Base-by-base conservation (phyloP, 2,797 vertebrate species). In the Liparis tanakae region DNA sequence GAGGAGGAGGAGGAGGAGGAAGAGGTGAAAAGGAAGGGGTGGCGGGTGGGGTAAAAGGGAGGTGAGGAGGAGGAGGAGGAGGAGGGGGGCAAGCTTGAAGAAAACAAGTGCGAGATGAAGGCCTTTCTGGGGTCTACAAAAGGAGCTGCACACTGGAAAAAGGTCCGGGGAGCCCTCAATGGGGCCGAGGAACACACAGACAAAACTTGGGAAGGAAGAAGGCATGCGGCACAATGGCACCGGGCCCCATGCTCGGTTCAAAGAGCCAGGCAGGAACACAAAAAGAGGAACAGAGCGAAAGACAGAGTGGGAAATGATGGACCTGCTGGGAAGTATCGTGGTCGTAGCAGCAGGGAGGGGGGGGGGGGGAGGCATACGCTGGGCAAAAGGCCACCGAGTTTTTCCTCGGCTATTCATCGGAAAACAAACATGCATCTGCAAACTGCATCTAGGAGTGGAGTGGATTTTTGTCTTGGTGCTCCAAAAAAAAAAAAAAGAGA, bases 71-170 rank as follows among this genome's bases (percentile, higher is more conserved):
- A 5, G 30, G 20, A 41, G 36, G 46, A 70, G 66, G 39, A 3
- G 39, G 12, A 3, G 37, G 39, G 39, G 12, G 39, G 12, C 1
- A 13, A 12, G 57, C 62, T 66, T 56, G 79, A 60, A 66, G 86
- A 87, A 88, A 89, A 89, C 82, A 89, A 90, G 89, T 78, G 83
- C 48, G 39, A 88, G 91, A 92, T 87, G 91, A 91, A 90, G 91
- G 91, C 85, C 85, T 89, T 92, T 90, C 89, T 91, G 76, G 79
- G 86, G 76, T 84, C 87, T 89, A 92, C 89, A 93, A 93, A 93
- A 91, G 86, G 83, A 90, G 88, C 81, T 85, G 83, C 78, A 80
- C 80, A 75, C 84, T 88, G 81, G 77, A 82, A 89, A 87, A 87
- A 66, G 80, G 70, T n/a, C 78, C 56, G 78, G 67, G 88, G 74